Evolutionary conservation across 2,113 vertebrate genomes (phyloP), one percentile per base, ranked within the genome.

Genomic region (Vombatus ursinus): DNA sequence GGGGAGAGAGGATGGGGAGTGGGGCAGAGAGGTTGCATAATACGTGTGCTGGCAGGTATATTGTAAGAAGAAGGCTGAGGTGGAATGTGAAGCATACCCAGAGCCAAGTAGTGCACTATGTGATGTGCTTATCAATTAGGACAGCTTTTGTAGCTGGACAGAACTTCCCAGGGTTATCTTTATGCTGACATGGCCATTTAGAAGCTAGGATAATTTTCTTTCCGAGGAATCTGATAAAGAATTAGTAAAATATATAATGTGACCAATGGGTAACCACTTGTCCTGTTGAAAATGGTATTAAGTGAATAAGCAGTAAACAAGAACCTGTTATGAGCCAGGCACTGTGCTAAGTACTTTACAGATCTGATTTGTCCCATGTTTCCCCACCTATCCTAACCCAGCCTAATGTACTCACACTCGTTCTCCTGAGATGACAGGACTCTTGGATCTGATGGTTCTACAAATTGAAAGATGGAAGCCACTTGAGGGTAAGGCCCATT

Each of bases 271-370:
- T 77, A n/a, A 77, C 19, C 19, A 44, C n/a, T 44, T 44, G n/a
- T 84, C 1, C 1, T 22, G 19, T 37, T 37, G 31, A 68, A 68
- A 68, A 47, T 54, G 11, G 8, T 52, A 94, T 54, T 93, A 95
- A 95, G 92, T 92, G 90, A 92, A 91, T 8, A 44, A 95, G 50
- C 92, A 93, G 92, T 91, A 54, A 26, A 93, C 92, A 96, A 96
- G 4, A 19, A 77, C 31, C 54, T 93, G 48, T 14, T 52, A 91
- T 84, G 68, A 77, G 25, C 3, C 2, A 94, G 50, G 25, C 44
- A 94, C 89, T 84, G 92, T 91, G 31, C 51, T 16, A 94, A 49
- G 1, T 93, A 25, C 12, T 84, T 50, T 92, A 89, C 53, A 92
- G 89, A 95, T 68, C 91, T 28, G 44, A 84, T 23, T n/a, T 44